A percentile compares a stretch with the other conserved stretches of the same genome.
Evolutionary conservation across 2,113 vertebrate species (phyloP).

Genomic region (Eleginops maclovinus): DNA sequence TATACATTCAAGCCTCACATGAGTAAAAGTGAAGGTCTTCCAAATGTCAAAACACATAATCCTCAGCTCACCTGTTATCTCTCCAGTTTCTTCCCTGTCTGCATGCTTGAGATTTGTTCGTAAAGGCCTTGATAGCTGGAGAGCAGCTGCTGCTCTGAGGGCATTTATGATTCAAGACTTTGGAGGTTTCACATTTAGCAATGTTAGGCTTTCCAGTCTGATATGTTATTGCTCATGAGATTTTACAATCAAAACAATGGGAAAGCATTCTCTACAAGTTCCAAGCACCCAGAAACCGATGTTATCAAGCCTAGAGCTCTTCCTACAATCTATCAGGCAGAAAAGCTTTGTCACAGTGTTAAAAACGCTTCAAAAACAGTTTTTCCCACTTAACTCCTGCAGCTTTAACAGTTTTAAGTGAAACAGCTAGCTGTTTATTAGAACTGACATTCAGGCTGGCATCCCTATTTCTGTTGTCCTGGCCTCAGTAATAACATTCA

Average conservation of each 20-base stretch:
- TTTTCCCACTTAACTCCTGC: not conserved
- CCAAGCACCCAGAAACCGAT: not conserved
- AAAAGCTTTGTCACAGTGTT: not conserved
- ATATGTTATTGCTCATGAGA: not conserved
- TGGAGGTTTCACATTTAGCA: not conserved
- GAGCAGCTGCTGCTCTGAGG: not conserved
- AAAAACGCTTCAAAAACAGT: not conserved
- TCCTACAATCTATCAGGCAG: not conserved
- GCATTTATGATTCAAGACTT: not conserved
- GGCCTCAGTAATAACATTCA: not conserved
- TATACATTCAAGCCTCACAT: constrained; percentile 6
- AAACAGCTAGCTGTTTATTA: not conserved
- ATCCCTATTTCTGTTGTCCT: not conserved
- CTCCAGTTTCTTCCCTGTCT: not conserved
- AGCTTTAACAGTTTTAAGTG: not conserved
- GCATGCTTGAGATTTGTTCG: not conserved
- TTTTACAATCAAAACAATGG: not conserved
- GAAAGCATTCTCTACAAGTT: not conserved
- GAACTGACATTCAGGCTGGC: not conserved
- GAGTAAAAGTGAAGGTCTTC: not conserved
- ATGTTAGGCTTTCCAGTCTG: not conserved
- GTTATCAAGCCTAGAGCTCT: not conserved
- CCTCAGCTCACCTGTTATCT: not conserved
- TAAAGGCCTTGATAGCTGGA: not conserved
- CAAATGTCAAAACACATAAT: constrained; percentile 9